phyloP scores from a whole-genome alignment of 2,797 vertebrate species.

The Falco biarmicus region DNA sequence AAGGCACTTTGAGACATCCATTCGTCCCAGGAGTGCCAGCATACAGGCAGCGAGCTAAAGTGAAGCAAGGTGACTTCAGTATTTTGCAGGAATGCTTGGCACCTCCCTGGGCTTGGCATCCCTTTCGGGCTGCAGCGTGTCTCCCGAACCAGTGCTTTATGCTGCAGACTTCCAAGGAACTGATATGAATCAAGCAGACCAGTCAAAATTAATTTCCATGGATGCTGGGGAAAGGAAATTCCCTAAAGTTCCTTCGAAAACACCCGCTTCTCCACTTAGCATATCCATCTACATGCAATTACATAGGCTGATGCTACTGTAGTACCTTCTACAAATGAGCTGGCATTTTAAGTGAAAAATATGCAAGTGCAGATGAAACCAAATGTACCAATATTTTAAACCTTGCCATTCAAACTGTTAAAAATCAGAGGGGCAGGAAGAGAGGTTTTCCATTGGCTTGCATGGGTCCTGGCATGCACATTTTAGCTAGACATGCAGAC shows the following conservation, averaged over 20 bases:
- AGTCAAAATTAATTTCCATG: background rate
- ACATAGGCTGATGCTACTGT: background rate
- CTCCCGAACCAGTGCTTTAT: background rate
- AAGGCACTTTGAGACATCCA: background rate
- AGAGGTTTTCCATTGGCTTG: background rate
- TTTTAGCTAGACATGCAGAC: background rate
- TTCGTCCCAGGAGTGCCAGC: background rate
- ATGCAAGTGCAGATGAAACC: background rate
- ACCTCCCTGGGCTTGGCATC: background rate
- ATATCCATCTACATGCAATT: background rate
- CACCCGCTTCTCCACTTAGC: background rate
- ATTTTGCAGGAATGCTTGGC: background rate
- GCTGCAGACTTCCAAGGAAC: background rate
- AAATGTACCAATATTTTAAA: background rate
- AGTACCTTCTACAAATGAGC: background rate
- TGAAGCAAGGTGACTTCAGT: background rate
- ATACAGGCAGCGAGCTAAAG: background rate
- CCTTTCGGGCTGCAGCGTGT: rapidly evolving
- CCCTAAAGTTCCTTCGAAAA: background rate
- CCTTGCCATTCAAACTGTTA: background rate
- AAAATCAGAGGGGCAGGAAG: background rate
- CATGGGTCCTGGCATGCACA: background rate
- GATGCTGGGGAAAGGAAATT: background rate
- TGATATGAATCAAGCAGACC: background rate
- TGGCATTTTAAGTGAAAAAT: background rate